Evolutionary conservation across 2,888 invertebrate genomes (phyloP).

Genomic region (Thecophora atra): DNA sequence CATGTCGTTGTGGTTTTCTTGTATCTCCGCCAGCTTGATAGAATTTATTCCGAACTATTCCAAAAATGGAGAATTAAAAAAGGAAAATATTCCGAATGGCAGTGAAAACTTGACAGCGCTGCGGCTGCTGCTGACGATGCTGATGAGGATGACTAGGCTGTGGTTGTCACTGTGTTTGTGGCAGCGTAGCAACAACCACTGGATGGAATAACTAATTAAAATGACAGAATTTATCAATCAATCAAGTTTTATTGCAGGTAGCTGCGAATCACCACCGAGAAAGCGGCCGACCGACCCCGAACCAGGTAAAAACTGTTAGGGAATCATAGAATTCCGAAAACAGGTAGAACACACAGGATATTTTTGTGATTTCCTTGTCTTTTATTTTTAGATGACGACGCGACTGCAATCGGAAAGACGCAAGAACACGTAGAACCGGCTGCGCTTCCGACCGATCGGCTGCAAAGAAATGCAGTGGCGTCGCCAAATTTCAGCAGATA

Average conservation of each 20-base stretch:
- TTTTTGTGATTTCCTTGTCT: neutral
- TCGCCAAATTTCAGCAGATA: conserved; percentile 20
- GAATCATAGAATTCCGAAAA: conserved; percentile 18
- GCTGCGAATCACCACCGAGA: neutral
- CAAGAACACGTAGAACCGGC: conserved; percentile 8
- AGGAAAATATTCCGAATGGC: conserved; percentile 3
- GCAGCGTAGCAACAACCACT: neutral
- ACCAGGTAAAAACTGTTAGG: conserved; percentile 24
- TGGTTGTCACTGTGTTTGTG: neutral
- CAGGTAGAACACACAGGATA: conserved; percentile 5
- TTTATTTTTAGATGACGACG: conserved; percentile 5
- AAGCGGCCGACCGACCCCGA: neutral
- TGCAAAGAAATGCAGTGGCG: conserved; percentile 32
- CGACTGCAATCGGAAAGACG: conserved; percentile 10
- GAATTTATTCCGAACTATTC: conserved; percentile 38
- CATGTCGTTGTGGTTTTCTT: conserved; percentile 62
- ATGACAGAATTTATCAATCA: conserved; percentile 15
- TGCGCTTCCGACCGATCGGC: neutral
- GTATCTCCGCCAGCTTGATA: conserved; percentile 58
- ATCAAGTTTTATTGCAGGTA: neutral
- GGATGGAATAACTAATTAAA: neutral
- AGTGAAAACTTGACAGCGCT: neutral
- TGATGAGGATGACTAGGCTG: neutral
- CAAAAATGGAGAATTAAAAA: conserved; percentile 26
- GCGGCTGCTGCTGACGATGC: conserved; percentile 6